Evolutionary conservation across 2,888 invertebrate species (phyloP).

Genomic region (Drosophila koepferae): DNA sequence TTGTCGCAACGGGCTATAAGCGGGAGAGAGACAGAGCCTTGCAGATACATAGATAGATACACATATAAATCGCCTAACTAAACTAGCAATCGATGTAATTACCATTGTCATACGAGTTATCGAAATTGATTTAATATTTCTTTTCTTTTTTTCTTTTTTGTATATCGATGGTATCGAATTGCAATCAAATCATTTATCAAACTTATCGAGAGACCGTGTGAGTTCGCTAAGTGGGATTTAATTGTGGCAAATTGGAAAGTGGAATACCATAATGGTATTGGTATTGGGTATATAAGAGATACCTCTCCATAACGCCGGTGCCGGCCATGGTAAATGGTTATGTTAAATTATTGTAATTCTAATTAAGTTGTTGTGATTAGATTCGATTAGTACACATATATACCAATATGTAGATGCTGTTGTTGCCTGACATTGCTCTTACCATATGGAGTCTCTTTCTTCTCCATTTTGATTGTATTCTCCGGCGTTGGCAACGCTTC

Average conservation of each 20-base stretch:
- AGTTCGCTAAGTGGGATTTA: conserved; percentile 54
- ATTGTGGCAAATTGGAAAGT: conserved; percentile 31
- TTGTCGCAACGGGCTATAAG: conserved; percentile 14
- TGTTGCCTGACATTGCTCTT: conserved; percentile 85
- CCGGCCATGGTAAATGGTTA: conserved; percentile 48
- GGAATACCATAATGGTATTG: conserved; percentile 2
- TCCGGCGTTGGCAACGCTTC: conserved; percentile 87
- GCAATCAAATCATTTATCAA: conserved; percentile 64
- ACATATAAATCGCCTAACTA: conserved; percentile 18
- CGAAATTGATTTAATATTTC: conserved; percentile 44
- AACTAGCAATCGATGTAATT: conserved; percentile 64
- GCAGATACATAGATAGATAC: conserved; percentile 6
- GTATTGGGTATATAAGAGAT: conserved; percentile 38
- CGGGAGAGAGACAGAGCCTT: not conserved
- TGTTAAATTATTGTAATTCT: conserved; percentile 33
- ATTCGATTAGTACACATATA: conserved; percentile 29
- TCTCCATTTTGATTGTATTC: conserved; percentile 90
- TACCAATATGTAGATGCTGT: conserved; percentile 10
- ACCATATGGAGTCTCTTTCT: conserved; percentile 97
- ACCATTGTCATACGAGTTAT: conserved; percentile 79
- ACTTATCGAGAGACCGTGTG: conserved; percentile 57
- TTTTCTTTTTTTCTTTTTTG: conserved; percentile 7
- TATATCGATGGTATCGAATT: conserved; percentile 59
- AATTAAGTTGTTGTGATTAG: conserved; percentile 21
- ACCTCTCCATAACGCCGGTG: conserved; percentile 49